Evolutionary conservation across 1,140 invertebrate genomes (phyloP).

Genomic region (Drosophila miranda): DNA sequence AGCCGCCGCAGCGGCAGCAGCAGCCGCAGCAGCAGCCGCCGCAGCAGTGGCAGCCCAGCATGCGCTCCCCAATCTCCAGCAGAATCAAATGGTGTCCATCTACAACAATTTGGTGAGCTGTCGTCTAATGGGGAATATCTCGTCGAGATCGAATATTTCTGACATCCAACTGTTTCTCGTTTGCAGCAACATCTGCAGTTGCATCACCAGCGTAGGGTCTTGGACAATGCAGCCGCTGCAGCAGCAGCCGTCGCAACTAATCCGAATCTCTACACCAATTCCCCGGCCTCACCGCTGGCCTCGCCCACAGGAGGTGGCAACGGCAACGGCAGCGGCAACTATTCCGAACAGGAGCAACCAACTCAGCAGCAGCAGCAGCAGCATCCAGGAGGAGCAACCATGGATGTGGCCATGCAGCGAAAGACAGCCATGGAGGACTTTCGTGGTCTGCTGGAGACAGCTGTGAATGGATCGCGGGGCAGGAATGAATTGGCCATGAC

Average conservation of each 20-base stretch:
- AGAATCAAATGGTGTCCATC: constrained; percentile 81
- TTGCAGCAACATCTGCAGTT: constrained; percentile 59
- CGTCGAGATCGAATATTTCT: no score
- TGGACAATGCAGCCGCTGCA: constrained; percentile 44
- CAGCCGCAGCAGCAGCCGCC: constrained; percentile 42
- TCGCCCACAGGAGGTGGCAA: constrained; percentile 77
- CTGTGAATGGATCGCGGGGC: constrained; percentile 55
- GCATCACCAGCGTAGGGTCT: constrained; percentile 53
- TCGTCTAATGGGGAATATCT: no score
- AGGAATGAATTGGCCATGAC: constrained; percentile 52
- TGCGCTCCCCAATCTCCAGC: constrained; percentile 56
- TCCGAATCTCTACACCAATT: constrained; percentile 53
- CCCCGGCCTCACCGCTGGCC: constrained; percentile 75
- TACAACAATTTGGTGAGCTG: constrained; percentile 76
- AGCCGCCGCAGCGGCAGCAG: constrained; percentile 55
- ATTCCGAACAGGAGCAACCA: constrained; percentile 58
- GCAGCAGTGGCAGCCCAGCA: constrained; percentile 51
- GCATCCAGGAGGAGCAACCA: constrained; percentile 2
- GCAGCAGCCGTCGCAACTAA: constrained; percentile 28
- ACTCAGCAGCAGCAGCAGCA: constrained; percentile 71
- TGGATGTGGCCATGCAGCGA: constrained; percentile 56
- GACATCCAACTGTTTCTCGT: background rate
- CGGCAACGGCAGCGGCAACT: constrained; percentile 80
- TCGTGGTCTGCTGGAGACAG: constrained; percentile 61
- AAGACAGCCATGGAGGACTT: constrained; percentile 64